Evolutionary conservation across 2,888 invertebrate genomes (phyloP).

Genomic region (Papilio protenor): DNA sequence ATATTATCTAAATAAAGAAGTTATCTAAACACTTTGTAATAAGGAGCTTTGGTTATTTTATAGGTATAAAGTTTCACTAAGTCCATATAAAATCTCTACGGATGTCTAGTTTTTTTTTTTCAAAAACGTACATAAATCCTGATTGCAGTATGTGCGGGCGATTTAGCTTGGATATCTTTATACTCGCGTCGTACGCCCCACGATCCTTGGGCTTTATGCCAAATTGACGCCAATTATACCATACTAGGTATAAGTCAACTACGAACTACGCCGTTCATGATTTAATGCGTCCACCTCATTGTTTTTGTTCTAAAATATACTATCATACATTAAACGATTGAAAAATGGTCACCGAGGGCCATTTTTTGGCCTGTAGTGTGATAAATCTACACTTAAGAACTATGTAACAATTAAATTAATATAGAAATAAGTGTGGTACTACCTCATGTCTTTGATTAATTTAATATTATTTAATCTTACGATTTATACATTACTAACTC

Average conservation of each 20-base stretch:
- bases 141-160: background rate
- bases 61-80: too few relatives aligned
- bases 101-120: background rate
- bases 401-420: too few relatives aligned
- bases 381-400: background rate
- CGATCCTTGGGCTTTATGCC: conserved; percentile 70
- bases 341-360: background rate
- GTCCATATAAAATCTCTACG: too few relatives aligned
- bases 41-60: too few relatives aligned
- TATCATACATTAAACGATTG: background rate
- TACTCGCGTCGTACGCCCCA: conserved; percentile 48
- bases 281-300: conserved; percentile 32
- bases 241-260: conserved; percentile 38
- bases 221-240: conserved; percentile 56
- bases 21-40: too few relatives aligned
- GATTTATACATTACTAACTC: too few relatives aligned
- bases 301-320: background rate
- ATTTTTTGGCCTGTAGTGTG: background rate
- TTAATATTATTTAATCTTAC: background rate
- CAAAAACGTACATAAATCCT: background rate
- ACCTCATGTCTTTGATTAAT: background rate
- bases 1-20: too few relatives aligned
- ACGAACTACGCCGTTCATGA: conserved; percentile 44
- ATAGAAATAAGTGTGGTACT: too few relatives aligned
- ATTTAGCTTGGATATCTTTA: conserved; percentile 19